Base-by-base conservation (phyloP, 1,140 invertebrate species). In the Bombus superbus region DNA sequence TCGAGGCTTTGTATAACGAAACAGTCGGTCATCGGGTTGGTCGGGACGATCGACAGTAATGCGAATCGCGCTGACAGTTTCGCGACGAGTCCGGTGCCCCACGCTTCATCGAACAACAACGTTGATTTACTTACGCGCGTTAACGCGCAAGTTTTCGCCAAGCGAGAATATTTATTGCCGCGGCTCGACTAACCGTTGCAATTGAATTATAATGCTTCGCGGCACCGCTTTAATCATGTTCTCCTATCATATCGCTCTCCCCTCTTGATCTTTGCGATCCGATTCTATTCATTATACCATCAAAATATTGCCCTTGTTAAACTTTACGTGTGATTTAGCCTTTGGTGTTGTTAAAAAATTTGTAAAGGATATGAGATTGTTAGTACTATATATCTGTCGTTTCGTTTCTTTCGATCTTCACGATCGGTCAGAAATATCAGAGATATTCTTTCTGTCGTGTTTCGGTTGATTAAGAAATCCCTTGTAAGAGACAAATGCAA, bases 41-140 rank as follows among this genome's bases (percentile, higher is more conserved):
- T 53, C 10, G 28, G n/a, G 18, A 11, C 47, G 28, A 73, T 62
- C 38, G 40, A 28, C 69, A 32, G 57, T 62, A 76, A 64, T 64
- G 57, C 71, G 80, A 59, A 74, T 74, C 59, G 13, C 8, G 62
- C 4, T 18, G 62, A 66, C 73, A 28, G 42, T 77, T 76, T 6
- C 59, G n/a, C 59, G 76, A 47, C 57, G 53, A 38, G 75, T 35
- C 44, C 47, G 64, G 38, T 81, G 87, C 86, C 64, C 83, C 73
- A 87, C 89, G 90, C 83, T 92, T 85, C 90, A 87, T 28, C 88
- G 87, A 82, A 66, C 88, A 90, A 88, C 85, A 88, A 89, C 84
- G 87, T 88, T 92, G 87, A 91, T 92, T 89, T 92, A 93, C 90
- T 92, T 92, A 89, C 87, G 73, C 89, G 87, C 87, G 88, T 91